These are phyloP conservation scores for Drosophila sulfurigaster DNA, from an alignment of 1,140 invertebrate species.

Conservation along the genomic window DNA sequence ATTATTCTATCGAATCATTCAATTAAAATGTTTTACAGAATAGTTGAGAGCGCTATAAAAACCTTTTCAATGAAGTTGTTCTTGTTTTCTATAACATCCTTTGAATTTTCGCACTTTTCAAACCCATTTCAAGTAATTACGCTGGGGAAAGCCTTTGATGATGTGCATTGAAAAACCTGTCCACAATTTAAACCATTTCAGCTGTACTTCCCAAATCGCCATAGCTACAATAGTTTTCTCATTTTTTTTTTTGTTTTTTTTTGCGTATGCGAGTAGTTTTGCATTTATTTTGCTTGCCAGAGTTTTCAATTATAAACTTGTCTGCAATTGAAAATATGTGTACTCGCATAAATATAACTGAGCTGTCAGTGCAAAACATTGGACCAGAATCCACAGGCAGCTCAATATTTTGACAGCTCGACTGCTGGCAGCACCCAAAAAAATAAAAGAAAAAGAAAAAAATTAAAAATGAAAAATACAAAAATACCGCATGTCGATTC, in stretches of 20 bases:
- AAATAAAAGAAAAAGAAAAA: slow-evolving; percentile 31
- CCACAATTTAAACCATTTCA: no score
- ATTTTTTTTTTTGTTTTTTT: no score
- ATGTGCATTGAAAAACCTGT: no score
- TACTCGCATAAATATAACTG: slow-evolving; percentile 32
- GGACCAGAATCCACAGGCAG: slow-evolving; percentile 61
- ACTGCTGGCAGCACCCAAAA: slow-evolving; percentile 43
- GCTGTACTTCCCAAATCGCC: no score
- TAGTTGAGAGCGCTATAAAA: no score
- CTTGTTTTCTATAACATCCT: no score
- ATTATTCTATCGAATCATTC: no score
- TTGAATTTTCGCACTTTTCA: no score
- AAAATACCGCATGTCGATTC: slow-evolving; percentile 21
- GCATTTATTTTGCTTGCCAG: slow-evolving; percentile 2
- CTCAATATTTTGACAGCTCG: slow-evolving; percentile 80
- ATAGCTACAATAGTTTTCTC: neutral
- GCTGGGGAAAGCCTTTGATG: no score
- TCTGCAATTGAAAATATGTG: slow-evolving; percentile 60
- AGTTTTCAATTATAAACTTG: slow-evolving; percentile 77
- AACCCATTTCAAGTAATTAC: no score
- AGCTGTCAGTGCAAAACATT: slow-evolving; percentile 52
- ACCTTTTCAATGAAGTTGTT: no score
- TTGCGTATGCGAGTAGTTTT: neutral
- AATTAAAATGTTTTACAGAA: no score
- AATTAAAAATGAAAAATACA: neutral